A percentile compares a stretch with the other conserved stretches of the same genome.
Conservation (phyloP, 1,140 invertebrate genomes). For the Stegodyphus mimosarum region DNA sequence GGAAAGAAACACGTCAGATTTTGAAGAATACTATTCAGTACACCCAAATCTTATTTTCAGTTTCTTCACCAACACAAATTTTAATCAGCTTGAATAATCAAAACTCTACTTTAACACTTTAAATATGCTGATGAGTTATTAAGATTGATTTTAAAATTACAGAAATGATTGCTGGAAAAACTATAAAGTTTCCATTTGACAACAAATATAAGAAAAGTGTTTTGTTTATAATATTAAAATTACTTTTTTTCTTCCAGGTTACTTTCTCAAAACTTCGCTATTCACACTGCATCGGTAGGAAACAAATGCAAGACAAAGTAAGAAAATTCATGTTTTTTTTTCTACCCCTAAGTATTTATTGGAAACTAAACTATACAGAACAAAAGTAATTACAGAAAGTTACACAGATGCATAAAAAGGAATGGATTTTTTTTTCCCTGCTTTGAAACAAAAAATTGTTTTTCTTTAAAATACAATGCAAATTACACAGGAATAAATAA, state of each 20-base stretch:
- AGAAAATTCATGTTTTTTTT: neutral
- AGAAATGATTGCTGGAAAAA: neutral
- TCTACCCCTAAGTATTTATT: too few relatives aligned
- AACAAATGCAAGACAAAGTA: conserved; percentile 49
- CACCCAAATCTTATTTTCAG: neutral
- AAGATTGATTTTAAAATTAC: neutral
- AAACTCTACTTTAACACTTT: neutral
- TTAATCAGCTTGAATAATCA: neutral
- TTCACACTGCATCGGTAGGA: conserved; percentile 20
- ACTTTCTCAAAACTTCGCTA: conserved; percentile 32
- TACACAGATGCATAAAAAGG: too few relatives aligned
- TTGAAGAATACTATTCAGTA: too few relatives aligned
- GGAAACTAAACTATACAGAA: too few relatives aligned
- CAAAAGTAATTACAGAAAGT: too few relatives aligned
- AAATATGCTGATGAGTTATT: neutral
- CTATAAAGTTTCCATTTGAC: neutral
- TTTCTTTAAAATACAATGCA: too few relatives aligned
- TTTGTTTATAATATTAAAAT: neutral
- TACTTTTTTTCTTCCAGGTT: conserved; percentile 3
- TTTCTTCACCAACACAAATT: neutral
- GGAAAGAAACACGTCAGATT: too few relatives aligned
- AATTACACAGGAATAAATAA: too few relatives aligned
- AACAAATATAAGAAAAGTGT: neutral
- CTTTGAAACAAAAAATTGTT: too few relatives aligned
- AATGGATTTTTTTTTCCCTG: too few relatives aligned